Base-by-base conservation (phyloP, 1,140 invertebrate genomes). In the Camponotus pennsylvanicus region DNA sequence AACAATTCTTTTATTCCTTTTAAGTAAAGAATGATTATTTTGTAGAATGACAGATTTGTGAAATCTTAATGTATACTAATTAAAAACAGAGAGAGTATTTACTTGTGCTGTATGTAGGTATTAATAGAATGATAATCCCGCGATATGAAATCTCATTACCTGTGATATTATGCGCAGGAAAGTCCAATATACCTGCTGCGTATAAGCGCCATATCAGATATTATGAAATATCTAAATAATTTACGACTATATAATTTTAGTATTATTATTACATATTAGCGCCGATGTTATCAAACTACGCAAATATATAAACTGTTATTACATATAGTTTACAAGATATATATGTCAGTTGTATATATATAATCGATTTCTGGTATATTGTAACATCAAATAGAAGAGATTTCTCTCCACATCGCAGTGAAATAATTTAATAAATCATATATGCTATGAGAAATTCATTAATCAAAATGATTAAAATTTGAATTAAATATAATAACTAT, bases 111-210 rank as follows among this genome's bases (percentile, higher is more conserved):
- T 27, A 59, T 15, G n/a, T 57, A 61, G 40, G 8, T 73, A 57
- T 13, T 61, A 73, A 75, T 83, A 73, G 77, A 85, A 85, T 85
- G 77, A 83, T 80, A 80, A 86, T 71, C 55, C 3, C 45, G 77
- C 77, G 63, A 79, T 42, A 76, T 86, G 79, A 84, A 86, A 86
- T 86, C 67, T 83, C 57, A 86, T 84, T 86, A 86, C 66, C 49
- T 40, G 63, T 59, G 70, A 85, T 85, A 85, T 85, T 87, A 85
- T 63, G 64, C 63, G 57, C 34, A 37, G 86, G 49, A 87, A 87
- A 75, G 79, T 85, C 82, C 63, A 45, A 77, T 80, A 71, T 69
- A 64, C 52, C 42, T 83, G 85, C 67, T 85, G 49, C 66, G 0
- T 27, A 45, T 82, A 71, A 86, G 78, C 77, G 66, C 45, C 63